Conservation (phyloP, 2,113 vertebrate genomes). For the Glaucidium brasilianum region DNA sequence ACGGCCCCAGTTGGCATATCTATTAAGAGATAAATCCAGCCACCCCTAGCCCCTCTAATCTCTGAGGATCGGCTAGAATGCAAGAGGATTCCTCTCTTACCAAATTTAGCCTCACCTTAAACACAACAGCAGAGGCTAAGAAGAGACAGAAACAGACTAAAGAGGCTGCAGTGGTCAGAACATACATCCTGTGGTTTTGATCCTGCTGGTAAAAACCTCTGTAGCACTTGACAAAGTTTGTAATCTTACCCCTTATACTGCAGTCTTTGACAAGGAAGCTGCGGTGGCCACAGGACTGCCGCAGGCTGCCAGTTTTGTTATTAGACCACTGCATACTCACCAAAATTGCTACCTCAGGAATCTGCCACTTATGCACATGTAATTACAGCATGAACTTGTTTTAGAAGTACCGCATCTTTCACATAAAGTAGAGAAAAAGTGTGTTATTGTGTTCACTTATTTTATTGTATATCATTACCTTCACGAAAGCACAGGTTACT, state of each 20-base stretch:
- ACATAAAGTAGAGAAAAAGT: not conserved
- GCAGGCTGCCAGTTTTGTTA: not conserved
- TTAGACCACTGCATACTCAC: not conserved
- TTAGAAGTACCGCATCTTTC: not conserved
- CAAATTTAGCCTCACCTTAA: too few species aligned
- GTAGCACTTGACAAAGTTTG: not conserved
- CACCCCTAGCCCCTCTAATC: too few species aligned
- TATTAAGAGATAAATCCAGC: too few species aligned
- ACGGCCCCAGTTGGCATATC: too few species aligned
- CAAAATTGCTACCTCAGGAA: not conserved
- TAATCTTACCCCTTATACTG: not conserved
- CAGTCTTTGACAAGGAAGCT: not conserved
- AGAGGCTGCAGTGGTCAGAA: not conserved
- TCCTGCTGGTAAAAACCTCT: not conserved
- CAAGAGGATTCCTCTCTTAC: too few species aligned
- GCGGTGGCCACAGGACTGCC: not conserved
- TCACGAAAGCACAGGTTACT: not conserved
- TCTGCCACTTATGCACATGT: not conserved
- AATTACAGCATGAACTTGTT: not conserved
- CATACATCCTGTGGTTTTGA: not conserved
- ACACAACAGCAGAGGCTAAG: not conserved
- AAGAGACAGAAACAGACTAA: not conserved
- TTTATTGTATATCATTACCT: not conserved
- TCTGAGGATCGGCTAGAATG: too few species aligned
- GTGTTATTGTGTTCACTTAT: not conserved